A percentile compares a stretch with the other conserved stretches of the same genome.
Conservation (phyloP, 1,140 invertebrate genomes). For the Chymomyza costata region DNA sequence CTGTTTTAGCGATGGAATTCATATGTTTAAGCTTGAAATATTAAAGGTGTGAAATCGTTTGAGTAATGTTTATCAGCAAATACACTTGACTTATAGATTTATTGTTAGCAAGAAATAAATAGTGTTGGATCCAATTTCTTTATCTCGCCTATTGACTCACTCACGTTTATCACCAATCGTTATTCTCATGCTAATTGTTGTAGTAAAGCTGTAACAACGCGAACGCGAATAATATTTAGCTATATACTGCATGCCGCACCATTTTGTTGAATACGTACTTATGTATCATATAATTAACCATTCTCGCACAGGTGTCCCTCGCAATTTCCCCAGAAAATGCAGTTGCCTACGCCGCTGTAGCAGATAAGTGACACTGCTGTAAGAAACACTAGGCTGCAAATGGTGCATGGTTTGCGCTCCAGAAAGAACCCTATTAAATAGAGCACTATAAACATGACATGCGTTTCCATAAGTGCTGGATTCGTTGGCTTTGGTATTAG, state of each 20-base stretch:
- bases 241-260: constrained; percentile 13
- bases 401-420: constrained; percentile 96
- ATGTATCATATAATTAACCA: constrained; percentile 64
- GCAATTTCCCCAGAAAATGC: constrained; percentile 92
- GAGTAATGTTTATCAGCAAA: too few relatives aligned
- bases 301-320: constrained; percentile 84
- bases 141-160: constrained; percentile 24
- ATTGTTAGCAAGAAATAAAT: too few relatives aligned
- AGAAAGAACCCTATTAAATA: constrained; percentile 96
- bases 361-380: constrained; percentile 94
- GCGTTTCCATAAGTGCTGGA: constrained; percentile 94
- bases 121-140: too few relatives aligned
- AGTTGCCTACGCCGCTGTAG: constrained; percentile 96
- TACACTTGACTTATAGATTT: too few relatives aligned
- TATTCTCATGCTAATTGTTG: constrained; percentile 14
- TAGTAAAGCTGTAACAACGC: constrained; percentile 42
- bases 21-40: too few relatives aligned
- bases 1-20: too few relatives aligned
- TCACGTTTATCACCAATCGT: constrained; percentile 40
- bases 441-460: constrained; percentile 96
- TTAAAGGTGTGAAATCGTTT: too few relatives aligned
- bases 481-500: constrained; percentile 97
- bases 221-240: constrained; percentile 40
- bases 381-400: constrained; percentile 95
- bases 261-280: constrained; percentile 29